Evolutionary conservation across 2,797 vertebrate species (phyloP).

Genomic region (Ibycter americanus): DNA sequence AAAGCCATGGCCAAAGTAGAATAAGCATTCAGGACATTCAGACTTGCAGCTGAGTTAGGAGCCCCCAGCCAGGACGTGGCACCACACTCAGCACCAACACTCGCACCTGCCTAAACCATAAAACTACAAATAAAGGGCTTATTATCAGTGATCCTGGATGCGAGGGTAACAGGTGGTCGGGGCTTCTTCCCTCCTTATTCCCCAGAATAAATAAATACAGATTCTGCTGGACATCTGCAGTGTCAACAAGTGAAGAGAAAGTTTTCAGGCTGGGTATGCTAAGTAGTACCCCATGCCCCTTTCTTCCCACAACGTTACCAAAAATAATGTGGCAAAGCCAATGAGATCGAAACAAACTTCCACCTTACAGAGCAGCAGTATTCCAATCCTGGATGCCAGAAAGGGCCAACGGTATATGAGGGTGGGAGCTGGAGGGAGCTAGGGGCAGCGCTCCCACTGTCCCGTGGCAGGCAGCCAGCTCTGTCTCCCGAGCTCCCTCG

Average conservation of each 20-base stretch:
- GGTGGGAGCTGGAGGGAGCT: not conserved
- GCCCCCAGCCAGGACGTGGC: not conserved
- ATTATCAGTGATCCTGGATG: not conserved
- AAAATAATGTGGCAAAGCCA: not conserved
- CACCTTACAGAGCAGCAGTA: fast-evolving
- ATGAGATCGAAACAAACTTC: not conserved
- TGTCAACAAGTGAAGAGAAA: not conserved
- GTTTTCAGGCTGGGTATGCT: not conserved
- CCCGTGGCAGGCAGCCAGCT: fast-evolving
- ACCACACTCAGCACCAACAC: not conserved
- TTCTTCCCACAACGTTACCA: not conserved
- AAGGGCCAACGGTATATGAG: not conserved
- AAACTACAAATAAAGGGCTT: not conserved
- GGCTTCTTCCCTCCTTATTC: not conserved
- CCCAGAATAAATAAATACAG: not conserved
- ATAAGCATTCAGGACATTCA: not conserved
- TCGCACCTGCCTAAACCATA: not conserved
- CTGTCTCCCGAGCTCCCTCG: not conserved
- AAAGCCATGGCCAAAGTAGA: not conserved
- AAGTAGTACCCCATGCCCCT: not conserved
- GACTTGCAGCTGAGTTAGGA: not conserved
- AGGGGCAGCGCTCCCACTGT: not conserved
- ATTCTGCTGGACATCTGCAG: not conserved
- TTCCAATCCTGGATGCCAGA: not conserved
- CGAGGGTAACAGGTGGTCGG: not conserved